These are phyloP conservation scores for Caranx melampygus DNA, from an alignment of 2,113 vertebrate genomes.

Conservation along the genomic window DNA sequence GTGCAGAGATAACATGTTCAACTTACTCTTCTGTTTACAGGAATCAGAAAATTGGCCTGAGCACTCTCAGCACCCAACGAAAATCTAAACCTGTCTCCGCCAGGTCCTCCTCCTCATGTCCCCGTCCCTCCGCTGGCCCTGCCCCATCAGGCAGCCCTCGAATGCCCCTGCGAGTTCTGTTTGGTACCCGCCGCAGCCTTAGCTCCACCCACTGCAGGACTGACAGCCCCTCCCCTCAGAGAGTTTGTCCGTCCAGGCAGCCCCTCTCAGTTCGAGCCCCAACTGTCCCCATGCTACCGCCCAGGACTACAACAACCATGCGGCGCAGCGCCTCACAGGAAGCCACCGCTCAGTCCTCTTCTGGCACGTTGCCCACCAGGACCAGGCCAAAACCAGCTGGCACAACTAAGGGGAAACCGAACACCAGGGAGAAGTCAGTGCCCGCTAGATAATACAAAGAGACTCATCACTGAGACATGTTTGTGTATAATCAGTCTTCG, in stretches of 20 bases:
- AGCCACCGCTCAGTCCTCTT: slow-evolving; percentile 77
- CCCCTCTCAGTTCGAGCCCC: slow-evolving; percentile 78
- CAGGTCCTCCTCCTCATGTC: slow-evolving; percentile 70
- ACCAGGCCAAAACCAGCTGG: slow-evolving; percentile 85
- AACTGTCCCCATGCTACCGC: slow-evolving; percentile 71
- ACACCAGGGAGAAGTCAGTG: slow-evolving; percentile 81
- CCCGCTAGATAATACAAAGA: slow-evolving; percentile 90
- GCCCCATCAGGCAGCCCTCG: slow-evolving; percentile 79
- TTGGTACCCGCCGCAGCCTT: slow-evolving; percentile 84
- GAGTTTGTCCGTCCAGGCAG: slow-evolving; percentile 81
- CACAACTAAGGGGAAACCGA: slow-evolving; percentile 86
- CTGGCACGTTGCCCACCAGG: slow-evolving; percentile 73
- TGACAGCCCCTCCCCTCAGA: slow-evolving; percentile 91
- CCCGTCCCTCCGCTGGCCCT: slow-evolving; percentile 63
- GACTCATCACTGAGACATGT: slow-evolving; percentile 59
- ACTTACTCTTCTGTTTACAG: slow-evolving; percentile 73
- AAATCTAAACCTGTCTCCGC: slow-evolving; percentile 68
- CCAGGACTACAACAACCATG: slow-evolving; percentile 77
- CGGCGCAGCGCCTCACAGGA: slow-evolving; percentile 81
- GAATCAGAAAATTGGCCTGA: slow-evolving; percentile 77
- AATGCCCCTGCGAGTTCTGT: slow-evolving; percentile 78
- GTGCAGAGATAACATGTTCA: neutral
- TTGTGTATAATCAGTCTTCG: slow-evolving; percentile 64
- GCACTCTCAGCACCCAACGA: slow-evolving; percentile 52
- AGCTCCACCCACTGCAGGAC: slow-evolving; percentile 87